These are phyloP conservation scores for Spodoptera exigua DNA, from an alignment of 2,888 invertebrate species.

Conservation along the genomic window DNA sequence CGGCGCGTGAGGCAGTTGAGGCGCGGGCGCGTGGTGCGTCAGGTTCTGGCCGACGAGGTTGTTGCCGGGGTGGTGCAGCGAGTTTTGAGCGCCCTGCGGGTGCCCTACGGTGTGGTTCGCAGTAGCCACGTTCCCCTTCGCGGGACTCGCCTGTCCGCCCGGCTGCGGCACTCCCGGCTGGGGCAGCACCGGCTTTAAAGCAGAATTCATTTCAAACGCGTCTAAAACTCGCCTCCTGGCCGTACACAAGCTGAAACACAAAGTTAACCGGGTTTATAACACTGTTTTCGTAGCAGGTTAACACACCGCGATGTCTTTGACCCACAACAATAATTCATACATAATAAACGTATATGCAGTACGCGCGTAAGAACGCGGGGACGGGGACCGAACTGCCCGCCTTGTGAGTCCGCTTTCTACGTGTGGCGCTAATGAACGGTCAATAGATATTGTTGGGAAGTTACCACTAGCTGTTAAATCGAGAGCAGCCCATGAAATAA, in stretches of 20 bases:
- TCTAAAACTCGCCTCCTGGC: constrained; percentile 61
- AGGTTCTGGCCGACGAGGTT: constrained; percentile 82
- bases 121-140: constrained; percentile 83
- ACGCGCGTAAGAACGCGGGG: constrained; percentile 82
- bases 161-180: constrained; percentile 84
- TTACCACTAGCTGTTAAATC: constrained; percentile 78
- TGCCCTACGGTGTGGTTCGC: constrained; percentile 81
- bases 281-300: constrained; percentile 75
- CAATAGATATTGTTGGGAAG: constrained; percentile 67
- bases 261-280: constrained; percentile 73
- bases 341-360: constrained; percentile 77
- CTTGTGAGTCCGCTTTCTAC: constrained; percentile 70
- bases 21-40: constrained; percentile 75
- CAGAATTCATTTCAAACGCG: constrained; percentile 89
- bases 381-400: constrained; percentile 68
- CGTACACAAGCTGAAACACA: constrained; percentile 80
- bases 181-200: constrained; percentile 90
- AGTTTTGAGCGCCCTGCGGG: constrained; percentile 83
- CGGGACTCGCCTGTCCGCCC: constrained; percentile 83
- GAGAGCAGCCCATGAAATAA: constrained; percentile 80
- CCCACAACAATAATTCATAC: constrained; percentile 87
- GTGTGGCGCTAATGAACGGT: constrained; percentile 63
- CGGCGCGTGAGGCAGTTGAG: constrained; percentile 76
- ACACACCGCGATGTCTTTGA: constrained; percentile 83
- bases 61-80: constrained; percentile 74